These are phyloP conservation scores for Haliclona indistincta DNA, from an alignment of 37 sponge, comb jelly and placozoan genomes.

Conservation along the genomic window DNA sequence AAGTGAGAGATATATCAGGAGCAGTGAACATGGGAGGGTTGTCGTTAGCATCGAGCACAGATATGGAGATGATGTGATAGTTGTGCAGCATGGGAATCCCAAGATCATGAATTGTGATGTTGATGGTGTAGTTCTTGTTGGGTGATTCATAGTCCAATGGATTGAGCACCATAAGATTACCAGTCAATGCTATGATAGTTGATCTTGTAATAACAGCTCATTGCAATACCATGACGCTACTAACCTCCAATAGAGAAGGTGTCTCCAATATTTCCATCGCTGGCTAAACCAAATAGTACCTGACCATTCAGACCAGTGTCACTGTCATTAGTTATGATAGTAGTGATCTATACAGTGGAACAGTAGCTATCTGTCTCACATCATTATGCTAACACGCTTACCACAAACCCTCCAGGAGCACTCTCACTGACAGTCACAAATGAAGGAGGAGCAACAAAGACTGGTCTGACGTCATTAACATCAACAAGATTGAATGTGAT, in stretches of 20 bases:
- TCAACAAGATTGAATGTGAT: conserved; percentile 26
- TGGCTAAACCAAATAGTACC: not conserved
- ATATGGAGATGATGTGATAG: not conserved
- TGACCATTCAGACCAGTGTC: not conserved
- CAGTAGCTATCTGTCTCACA: not conserved
- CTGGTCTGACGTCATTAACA: conserved; percentile 52
- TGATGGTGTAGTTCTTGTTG: not conserved
- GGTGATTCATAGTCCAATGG: not conserved
- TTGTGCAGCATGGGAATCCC: not conserved
- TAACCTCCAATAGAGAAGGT: conserved; percentile 7
- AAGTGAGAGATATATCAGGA: not conserved
- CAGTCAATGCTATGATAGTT: not conserved
- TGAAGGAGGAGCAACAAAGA: not conserved
- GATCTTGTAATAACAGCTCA: not conserved
- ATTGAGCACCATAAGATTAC: not conserved
- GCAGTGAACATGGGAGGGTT: not conserved
- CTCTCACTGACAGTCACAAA: not conserved
- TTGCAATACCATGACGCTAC: not conserved
- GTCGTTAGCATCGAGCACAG: not conserved
- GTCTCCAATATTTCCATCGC: not conserved
- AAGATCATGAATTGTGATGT: not conserved
- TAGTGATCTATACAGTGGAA: not conserved
- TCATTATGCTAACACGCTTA: not conserved
- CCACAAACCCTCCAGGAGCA: not conserved
- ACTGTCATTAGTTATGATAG: not conserved